Evolutionary conservation across 2,888 invertebrate genomes (phyloP), one percentile per base, ranked within the genome.

Genomic region (Prostheceraeus crozeri): DNA sequence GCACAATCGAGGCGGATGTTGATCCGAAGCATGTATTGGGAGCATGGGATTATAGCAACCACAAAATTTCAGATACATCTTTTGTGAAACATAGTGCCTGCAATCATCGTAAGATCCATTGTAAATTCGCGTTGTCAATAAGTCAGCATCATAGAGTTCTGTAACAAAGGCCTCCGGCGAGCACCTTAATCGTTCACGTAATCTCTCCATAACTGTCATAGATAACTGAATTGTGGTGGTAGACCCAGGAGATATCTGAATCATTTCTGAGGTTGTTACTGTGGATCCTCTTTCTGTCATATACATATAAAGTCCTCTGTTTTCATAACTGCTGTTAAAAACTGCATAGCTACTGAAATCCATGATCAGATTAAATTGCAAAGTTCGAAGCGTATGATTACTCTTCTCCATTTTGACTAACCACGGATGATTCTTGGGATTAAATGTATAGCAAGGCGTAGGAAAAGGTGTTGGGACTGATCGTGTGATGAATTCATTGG

Each of bases 11-110:
- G 48, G 48, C 23, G 28, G 28, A n/a, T 27, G 25, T 10, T 11
- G 23, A 3, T 3, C 19, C 8, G 23, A 27, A 27, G 23, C n/a
- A 46, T 4, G 28, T n/a, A 46, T 46, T 46, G 48, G 48, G 8
- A 46, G n/a, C n/a, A 46, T 27, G n/a, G 48, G 48, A n/a, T 27
- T 46, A 16, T 46, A 46, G 19, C 48, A 46, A 4, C n/a, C 28
- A n/a, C 48, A 46, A 3, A 27, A 3, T 3, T 46, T 16, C 3
- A 46, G 25, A n/a, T 27, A 16, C 10, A 46, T 21, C 3, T 46
- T 23, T 46, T 46, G 48, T 27, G 25, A 27, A 6, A 46, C 48
- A 46, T 27, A 10, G n/a, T 46, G 8, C 4, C 3, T 3, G n/a
- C 48, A 46, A 4, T 3, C 19, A 4, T 21, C 25, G 14, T 46